Evolutionary conservation across 1,140 invertebrate genomes (phyloP), one percentile per base, ranked within the genome.

Genomic region (Diuraphis noxia): DNA sequence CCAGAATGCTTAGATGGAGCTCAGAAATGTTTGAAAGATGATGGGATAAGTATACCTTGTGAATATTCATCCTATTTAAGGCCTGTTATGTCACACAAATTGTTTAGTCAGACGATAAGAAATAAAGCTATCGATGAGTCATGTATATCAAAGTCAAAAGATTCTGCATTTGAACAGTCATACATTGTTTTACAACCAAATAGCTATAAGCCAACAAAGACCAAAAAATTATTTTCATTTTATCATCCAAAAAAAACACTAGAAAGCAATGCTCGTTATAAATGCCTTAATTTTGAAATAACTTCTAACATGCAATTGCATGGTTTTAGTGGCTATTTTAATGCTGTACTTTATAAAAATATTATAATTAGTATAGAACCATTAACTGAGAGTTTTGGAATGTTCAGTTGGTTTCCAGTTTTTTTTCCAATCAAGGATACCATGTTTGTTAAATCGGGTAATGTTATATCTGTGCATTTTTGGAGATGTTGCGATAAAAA

Each of bases 1-100:
- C 99, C 99, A 0, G 99, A 99, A 94, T 99, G 99, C 95, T 95
- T 99, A 30, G 98, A 99, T 95, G 98, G 98, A 21, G 98, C 98
- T n/a, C 96, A 98, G 93, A 96, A 96, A 82, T 97, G 98, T 92
- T 94, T 99, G 1, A 98, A 98, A 95, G 96, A 96, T 86, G 96
- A 96, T 94, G 98, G 98, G 36, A 97, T 99, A 91, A 98, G 97
- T 93, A 99, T 99, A 94, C 99, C 99, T 10, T 94, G 94, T 93
- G 96, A 96, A 91, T 99, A 99, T 93, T 98, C 96, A 8, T 99
- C 98, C 0, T 99, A 97, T 94, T 95, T 99, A 49, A 96, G 96
- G 91, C 98, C 99, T 3, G 94, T 99, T 38, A 96, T 97, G 94
- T 97, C 96, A 19, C 94, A 96, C 34, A 97, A 96, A 93, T 94